These are phyloP conservation scores for Falco naumanni DNA, from an alignment of 2,797 vertebrate species.

Conservation along the genomic window DNA sequence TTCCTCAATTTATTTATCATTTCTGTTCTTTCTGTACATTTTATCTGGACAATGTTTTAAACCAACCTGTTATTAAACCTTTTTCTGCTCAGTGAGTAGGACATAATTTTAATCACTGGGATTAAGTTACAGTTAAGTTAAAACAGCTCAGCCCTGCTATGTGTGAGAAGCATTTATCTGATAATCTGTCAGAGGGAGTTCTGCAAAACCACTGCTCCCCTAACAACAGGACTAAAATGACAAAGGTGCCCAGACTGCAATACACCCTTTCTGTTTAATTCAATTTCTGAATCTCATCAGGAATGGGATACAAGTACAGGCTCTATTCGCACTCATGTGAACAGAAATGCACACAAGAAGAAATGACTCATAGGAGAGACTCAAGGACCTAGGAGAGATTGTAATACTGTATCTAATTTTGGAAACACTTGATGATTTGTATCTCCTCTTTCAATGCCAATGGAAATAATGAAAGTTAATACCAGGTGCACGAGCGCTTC, in stretches of 20 bases:
- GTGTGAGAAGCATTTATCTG: background rate
- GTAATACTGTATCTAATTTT: slow-evolving; percentile 16
- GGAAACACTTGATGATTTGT: slow-evolving; percentile 22
- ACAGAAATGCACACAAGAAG: background rate
- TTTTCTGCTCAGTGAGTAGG: background rate
- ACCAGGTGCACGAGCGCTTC: background rate
- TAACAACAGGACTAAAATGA: background rate
- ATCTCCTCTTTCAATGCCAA: background rate
- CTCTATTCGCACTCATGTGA: background rate
- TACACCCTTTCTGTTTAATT: background rate
- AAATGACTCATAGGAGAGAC: slow-evolving; percentile 13
- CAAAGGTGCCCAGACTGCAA: background rate
- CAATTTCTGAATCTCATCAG: background rate
- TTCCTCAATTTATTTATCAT: background rate
- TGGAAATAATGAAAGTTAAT: slow-evolving; percentile 15
- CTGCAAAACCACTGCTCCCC: background rate
- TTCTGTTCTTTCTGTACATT: background rate
- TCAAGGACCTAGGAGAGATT: background rate
- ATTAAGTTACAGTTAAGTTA: background rate
- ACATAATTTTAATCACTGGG: background rate
- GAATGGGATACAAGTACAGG: background rate
- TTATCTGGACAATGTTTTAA: background rate
- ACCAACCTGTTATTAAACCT: background rate
- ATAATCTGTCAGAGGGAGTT: background rate
- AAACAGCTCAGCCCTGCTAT: background rate